Evolutionary conservation across 2,797 vertebrate species (phyloP).

Genomic region (Rousettus madagascariensis): DNA sequence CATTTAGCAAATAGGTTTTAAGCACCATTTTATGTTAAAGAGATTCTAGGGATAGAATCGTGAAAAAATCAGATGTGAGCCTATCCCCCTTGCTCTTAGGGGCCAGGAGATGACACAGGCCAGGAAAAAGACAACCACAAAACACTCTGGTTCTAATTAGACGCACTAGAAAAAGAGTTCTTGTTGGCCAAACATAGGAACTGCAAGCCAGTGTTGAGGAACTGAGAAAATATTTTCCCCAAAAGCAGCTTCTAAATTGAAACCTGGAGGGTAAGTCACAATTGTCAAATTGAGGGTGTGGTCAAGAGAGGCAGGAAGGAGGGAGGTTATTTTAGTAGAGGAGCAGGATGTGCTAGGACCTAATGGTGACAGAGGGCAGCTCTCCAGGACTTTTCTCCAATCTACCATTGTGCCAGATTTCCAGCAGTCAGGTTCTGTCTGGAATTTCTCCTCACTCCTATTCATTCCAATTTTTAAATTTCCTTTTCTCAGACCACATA

Average conservation of each 20-base stretch:
- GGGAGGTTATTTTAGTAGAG: neutral
- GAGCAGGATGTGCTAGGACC: neutral
- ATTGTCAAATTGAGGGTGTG: rapidly evolving
- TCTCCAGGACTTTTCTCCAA: neutral
- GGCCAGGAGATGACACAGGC: neutral
- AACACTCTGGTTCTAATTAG: rapidly evolving
- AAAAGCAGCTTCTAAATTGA: neutral
- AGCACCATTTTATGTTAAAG: neutral
- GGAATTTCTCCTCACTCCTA: neutral
- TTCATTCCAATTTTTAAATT: neutral
- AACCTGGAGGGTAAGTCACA: neutral
- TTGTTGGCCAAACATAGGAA: neutral
- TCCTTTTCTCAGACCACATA: neutral
- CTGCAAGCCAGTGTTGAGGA: neutral
- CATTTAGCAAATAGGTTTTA: neutral
- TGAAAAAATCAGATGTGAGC: neutral
- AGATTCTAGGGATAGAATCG: neutral
- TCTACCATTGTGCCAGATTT: neutral
- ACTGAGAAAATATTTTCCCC: neutral
- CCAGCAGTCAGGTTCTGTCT: neutral
- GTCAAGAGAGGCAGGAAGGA: neutral
- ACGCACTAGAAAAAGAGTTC: neutral
- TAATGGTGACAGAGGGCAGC: rapidly evolving
- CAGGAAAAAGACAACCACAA: neutral
- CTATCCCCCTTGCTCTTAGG: neutral